Evolutionary conservation across 2,888 invertebrate species (phyloP).

Genomic region (Odontocerum albicorne): DNA sequence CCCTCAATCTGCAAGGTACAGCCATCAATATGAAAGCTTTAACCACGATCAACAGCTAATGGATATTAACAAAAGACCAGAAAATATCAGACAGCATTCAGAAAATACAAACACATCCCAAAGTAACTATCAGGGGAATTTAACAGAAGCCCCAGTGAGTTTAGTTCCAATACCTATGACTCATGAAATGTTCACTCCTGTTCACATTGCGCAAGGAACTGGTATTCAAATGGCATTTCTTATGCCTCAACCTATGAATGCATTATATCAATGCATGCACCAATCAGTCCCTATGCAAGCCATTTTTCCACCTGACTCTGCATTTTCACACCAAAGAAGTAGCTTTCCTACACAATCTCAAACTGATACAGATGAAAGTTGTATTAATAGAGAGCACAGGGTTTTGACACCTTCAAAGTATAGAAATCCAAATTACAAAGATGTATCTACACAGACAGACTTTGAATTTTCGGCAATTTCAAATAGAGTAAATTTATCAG

Average conservation of each 20-base stretch:
- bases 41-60: constrained; percentile 40
- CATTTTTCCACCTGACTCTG: constrained; percentile 37
- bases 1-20: constrained; percentile 31
- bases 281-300: constrained; percentile 41
- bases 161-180: constrained; percentile 53
- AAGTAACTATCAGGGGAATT: constrained; percentile 49
- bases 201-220: constrained; percentile 46
- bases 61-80: constrained; percentile 44
- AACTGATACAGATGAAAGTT: constrained; percentile 44
- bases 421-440: constrained; percentile 55
- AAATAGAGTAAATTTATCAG: constrained; percentile 44
- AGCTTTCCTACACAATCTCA: constrained; percentile 41
- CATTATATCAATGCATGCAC: constrained; percentile 46
- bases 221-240: constrained; percentile 63
- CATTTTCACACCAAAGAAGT: constrained; percentile 30
- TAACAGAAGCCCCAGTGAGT: constrained; percentile 51
- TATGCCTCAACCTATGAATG: constrained; percentile 56
- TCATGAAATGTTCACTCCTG: constrained; percentile 46
- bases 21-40: constrained; percentile 8
- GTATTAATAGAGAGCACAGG: constrained; percentile 39
- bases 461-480: constrained; percentile 38
- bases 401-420: constrained; percentile 54
- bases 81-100: constrained; percentile 43
- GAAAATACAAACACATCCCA: constrained; percentile 53
- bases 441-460: constrained; percentile 73